A percentile compares a stretch with the other conserved stretches of the same genome.
phyloP scores from a whole-genome alignment of 2,797 vertebrate genomes.

The Argya squamiceps region DNA sequence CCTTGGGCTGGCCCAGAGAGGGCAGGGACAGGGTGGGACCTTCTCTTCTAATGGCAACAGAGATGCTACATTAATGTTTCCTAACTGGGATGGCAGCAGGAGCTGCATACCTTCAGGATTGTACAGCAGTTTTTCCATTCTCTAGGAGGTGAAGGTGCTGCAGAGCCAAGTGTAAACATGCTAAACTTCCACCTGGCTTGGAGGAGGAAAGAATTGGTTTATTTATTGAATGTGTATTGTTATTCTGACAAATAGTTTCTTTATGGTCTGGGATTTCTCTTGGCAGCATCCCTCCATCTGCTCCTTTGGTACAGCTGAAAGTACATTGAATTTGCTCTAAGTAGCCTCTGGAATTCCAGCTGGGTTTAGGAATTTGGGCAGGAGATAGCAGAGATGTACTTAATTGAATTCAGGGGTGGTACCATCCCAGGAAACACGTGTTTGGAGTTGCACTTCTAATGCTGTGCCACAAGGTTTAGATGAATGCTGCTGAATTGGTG shows the following conservation, averaged over 20 bases:
- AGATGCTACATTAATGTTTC: background rate
- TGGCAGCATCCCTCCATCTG: background rate
- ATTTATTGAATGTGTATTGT: background rate
- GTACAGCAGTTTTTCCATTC: background rate
- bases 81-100: background rate
- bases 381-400: background rate
- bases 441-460: constrained; percentile 24
- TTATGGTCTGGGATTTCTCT: background rate
- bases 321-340: background rate
- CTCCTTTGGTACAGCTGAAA: background rate
- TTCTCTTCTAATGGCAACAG: background rate
- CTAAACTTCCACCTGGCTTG: background rate
- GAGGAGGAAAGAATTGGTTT: background rate
- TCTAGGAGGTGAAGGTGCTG: background rate
- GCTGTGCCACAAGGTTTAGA: constrained; percentile 10
- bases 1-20: background rate
- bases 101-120: background rate
- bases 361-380: background rate
- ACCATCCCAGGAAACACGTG: background rate
- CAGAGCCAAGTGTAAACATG: background rate
- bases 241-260: background rate
- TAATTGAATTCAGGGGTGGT: background rate
- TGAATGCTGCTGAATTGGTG: background rate
- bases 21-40: background rate
- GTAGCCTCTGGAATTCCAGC: background rate